These are phyloP conservation scores for Galerucella nymphaeae DNA, from an alignment of 2,888 invertebrate genomes.

Conservation along the genomic window DNA sequence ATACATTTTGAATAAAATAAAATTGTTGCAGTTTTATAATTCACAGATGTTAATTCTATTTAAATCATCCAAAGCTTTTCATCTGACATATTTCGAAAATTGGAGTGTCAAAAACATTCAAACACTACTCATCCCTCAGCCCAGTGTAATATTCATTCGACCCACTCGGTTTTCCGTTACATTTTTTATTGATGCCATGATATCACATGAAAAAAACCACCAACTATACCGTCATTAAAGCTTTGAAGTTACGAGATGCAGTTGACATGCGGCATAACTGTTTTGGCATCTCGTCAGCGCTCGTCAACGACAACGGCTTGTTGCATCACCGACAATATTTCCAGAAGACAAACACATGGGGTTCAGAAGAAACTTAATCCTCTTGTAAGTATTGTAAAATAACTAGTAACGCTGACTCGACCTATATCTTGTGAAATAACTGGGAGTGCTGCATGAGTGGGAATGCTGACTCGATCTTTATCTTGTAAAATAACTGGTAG, in stretches of 20 bases:
- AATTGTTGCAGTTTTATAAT: no score
- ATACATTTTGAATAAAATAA: no score
- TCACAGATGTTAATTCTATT: no score
- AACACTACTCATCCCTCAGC: neutral
- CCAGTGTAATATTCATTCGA: neutral
- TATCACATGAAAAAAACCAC: conserved; percentile 1
- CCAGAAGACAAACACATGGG: no score
- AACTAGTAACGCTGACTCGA: no score
- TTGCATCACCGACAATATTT: neutral
- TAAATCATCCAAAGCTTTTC: no score
- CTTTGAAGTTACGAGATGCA: neutral
- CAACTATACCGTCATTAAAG: neutral
- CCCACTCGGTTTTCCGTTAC: neutral
- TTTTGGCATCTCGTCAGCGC: neutral
- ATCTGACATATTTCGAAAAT: neutral
- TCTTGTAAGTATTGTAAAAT: no score
- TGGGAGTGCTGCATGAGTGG: no score
- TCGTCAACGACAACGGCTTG: neutral
- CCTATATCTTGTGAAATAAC: no score
- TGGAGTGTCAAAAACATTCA: conserved; percentile 1
- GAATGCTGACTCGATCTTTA: no score
- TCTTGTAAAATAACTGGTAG: no score
- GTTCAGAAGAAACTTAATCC: no score
- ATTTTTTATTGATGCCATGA: neutral
- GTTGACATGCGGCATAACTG: conserved; percentile 1